A percentile compares a stretch with the other conserved stretches of the same genome.
Conservation (phyloP, 2,113 vertebrate species). For the Cynocephalus volans region DNA sequence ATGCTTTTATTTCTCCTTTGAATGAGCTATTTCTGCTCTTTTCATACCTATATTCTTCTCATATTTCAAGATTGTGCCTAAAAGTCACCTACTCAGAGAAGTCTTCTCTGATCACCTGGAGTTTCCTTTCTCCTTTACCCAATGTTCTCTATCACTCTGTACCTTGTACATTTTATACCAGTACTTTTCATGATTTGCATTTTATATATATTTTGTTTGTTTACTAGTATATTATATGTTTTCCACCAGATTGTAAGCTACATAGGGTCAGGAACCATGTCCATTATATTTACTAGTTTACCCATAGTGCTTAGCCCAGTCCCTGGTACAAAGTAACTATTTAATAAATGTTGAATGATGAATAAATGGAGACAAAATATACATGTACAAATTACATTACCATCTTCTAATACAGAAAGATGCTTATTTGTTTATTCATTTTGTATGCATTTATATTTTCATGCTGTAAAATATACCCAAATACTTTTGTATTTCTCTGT, state of each 20-base stretch:
- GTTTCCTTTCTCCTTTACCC: not conserved
- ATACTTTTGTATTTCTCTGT: slow-evolving; percentile 18
- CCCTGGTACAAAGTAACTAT: not conserved
- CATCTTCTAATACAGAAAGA: slow-evolving; percentile 44
- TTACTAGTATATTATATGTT: slow-evolving; percentile 11
- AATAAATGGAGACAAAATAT: slow-evolving; percentile 38
- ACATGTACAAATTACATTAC: slow-evolving; percentile 18
- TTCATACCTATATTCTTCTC: not conserved
- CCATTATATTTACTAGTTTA: slow-evolving; percentile 56
- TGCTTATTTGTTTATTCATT: slow-evolving; percentile 48
- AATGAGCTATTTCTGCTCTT: slow-evolving; percentile 36
- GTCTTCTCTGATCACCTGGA: slow-evolving; percentile 19
- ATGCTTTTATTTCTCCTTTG: slow-evolving; percentile 17
- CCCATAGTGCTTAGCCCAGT: not conserved
- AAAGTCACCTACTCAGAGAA: slow-evolving; percentile 55
- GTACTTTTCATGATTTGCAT: slow-evolving; percentile 43
- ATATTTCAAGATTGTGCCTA: slow-evolving; percentile 15
- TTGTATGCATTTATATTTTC: slow-evolving; percentile 49
- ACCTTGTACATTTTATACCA: slow-evolving; percentile 23
- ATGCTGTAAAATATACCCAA: slow-evolving; percentile 26
- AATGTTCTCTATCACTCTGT: slow-evolving; percentile 14
- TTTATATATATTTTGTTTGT: not conserved
- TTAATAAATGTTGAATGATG: slow-evolving; percentile 1
- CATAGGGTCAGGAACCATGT: not conserved
- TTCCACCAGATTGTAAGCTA: not conserved